Conservation (phyloP, 2,797 vertebrate species). For the Menidia menidia region DNA sequence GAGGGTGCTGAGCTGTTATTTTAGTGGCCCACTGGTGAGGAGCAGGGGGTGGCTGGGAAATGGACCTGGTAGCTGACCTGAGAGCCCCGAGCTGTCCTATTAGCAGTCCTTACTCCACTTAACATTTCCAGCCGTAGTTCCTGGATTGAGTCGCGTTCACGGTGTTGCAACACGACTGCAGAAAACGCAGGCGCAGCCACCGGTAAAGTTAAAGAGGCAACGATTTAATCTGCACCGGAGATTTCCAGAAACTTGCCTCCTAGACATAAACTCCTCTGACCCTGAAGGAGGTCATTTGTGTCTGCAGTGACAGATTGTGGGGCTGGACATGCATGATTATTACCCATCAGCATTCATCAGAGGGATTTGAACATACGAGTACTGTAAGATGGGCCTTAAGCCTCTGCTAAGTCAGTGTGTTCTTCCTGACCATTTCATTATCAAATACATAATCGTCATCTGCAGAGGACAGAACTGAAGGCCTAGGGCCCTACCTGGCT, state of each 20-base stretch:
- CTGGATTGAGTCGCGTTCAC: constrained; percentile 1
- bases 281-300: constrained; percentile 73
- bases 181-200: constrained; percentile 7
- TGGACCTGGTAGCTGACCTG: constrained; percentile 80
- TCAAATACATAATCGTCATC: constrained; percentile 79
- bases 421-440: constrained; percentile 83
- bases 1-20: constrained; percentile 85
- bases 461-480: constrained; percentile 65
- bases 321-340: constrained; percentile 76
- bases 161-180: constrained; percentile 5
- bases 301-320: constrained; percentile 73
- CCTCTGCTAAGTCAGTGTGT: constrained; percentile 82
- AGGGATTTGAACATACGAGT: constrained; percentile 78
- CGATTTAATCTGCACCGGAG: constrained; percentile 6
- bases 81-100: constrained; percentile 81
- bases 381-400: constrained; percentile 75
- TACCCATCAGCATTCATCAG: constrained; percentile 80
- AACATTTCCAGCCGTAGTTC: constrained; percentile 18
- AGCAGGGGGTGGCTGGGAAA: constrained; percentile 86
- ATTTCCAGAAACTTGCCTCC: constrained; percentile 45
- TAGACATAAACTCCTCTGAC: constrained; percentile 69
- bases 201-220: constrained; percentile 22
- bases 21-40: constrained; percentile 80
- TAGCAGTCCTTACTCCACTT: constrained; percentile 61
- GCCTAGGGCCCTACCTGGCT: constrained; percentile 79